These are phyloP conservation scores for Syrista parreyssii DNA, from an alignment of 2,888 invertebrate genomes.

Conservation along the genomic window DNA sequence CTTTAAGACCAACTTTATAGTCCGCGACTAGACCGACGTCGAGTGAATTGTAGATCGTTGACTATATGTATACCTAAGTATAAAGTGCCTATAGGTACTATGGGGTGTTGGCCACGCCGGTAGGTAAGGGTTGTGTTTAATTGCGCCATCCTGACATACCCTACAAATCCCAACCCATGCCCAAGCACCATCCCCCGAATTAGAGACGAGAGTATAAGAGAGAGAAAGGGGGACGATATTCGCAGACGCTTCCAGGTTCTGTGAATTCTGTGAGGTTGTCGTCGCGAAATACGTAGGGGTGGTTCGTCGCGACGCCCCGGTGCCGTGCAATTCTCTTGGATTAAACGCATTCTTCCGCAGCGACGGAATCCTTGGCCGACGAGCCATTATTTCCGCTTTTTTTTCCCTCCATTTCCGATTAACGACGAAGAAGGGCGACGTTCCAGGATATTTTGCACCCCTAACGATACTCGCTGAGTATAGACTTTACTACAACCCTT, in stretches of 20 bases:
- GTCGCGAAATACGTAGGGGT: background rate
- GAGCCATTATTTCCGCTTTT: background rate
- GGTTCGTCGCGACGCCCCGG: background rate
- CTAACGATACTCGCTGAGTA: background rate
- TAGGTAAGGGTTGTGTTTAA: background rate
- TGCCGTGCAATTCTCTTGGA: background rate
- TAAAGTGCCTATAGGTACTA: background rate
- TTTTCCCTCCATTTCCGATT: background rate
- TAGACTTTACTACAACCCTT: background rate
- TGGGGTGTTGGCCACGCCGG: background rate
- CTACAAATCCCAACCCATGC: background rate
- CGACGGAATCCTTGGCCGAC: background rate
- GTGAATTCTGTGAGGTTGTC: background rate
- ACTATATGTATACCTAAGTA: background rate
- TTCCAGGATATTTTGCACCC: background rate
- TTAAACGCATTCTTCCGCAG: background rate
- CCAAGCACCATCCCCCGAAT: background rate
- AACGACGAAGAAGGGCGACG: background rate
- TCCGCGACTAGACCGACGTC: conserved; percentile 18
- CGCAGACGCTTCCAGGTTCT: background rate
- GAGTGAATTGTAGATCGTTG: conserved; percentile 10
- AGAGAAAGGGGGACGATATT: conserved; percentile 1
- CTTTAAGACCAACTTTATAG: conserved; percentile 62
- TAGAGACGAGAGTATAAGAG: conserved; percentile 15
- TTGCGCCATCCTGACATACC: background rate